Conservation (phyloP, 1,140 invertebrate species). For the Scaptomyza montana region DNA sequence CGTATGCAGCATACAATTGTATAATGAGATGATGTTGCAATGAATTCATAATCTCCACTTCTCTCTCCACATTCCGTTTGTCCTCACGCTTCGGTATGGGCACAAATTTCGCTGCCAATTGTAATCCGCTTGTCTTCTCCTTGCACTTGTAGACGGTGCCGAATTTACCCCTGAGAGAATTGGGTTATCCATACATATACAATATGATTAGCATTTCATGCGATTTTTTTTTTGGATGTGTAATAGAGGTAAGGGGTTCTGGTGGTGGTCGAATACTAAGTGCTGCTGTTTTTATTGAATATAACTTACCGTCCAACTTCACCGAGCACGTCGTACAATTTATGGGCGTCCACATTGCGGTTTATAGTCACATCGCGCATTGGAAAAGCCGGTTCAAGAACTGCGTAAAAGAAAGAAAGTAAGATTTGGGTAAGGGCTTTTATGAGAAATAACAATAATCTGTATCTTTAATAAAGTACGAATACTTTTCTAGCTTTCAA, state of each 20-base stretch:
- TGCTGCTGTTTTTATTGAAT: neutral
- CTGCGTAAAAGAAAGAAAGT: conserved; percentile 84
- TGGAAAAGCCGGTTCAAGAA: conserved; percentile 92
- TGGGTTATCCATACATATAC: conserved; percentile 17
- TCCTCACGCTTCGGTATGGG: conserved; percentile 93
- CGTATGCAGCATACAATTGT: conserved; percentile 98
- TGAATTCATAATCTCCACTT: conserved; percentile 97
- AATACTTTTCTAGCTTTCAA: no score
- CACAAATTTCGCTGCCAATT: conserved; percentile 97
- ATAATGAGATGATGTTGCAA: conserved; percentile 97
- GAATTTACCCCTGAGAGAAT: conserved; percentile 94
- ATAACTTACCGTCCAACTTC: conserved; percentile 90
- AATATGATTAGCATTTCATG: conserved; percentile 13
- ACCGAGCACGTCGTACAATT: conserved; percentile 91
- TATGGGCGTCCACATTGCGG: conserved; percentile 90
- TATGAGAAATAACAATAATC: neutral
- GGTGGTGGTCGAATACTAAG: no score
- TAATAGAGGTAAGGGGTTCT: neutral
- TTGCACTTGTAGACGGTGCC: conserved; percentile 97
- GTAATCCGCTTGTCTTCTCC: conserved; percentile 91
- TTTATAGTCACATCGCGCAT: conserved; percentile 92
- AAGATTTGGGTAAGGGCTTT: neutral
- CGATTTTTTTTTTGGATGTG: neutral
- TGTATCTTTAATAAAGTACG: no score
- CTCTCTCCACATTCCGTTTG: conserved; percentile 94